Evolutionary conservation across 2,113 vertebrate genomes (phyloP), one percentile per base, ranked within the genome.

Genomic region (Morone chrysops): DNA sequence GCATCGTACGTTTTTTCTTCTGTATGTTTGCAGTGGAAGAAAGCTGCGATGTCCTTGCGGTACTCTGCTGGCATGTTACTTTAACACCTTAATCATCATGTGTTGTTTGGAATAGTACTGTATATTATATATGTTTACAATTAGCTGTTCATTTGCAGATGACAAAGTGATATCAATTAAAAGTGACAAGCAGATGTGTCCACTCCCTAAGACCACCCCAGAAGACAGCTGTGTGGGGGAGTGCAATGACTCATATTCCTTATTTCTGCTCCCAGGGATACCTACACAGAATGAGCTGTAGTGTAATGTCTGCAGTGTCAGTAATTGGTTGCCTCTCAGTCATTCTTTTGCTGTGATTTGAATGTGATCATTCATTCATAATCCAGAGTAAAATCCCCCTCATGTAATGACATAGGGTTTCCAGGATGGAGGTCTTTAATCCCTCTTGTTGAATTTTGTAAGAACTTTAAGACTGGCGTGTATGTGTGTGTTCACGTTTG

Each of bases 271-370:
- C 61, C 31, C 8, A 25, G 22, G 38, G 73, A 68, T 41, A 84
- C 75, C 75, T 67, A 72, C 71, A 43, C 53, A 74, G 59, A 81
- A 48, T 47, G n/a, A 68, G 59, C 53, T 57, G 50, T 6, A 53
- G 43, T 72, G 67, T 45, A 43, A 50, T 69, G 51, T 76, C 43
- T 13, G 70, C 41, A 7, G 7, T 60, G 71, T 85, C 75, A 53
- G 75, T 84, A 80, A 86, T 77, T 81, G 81, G 76, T 76, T 79
- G 67, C 62, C 70, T 88, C 66, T 79, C 70, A 68, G 38, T 81
- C 12, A 0, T 72, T 81, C 67, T 70, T 51, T 41, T 56, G 40
- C 70, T 69, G 66, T 45, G 56, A 82, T 81, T 81, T 83, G 36
- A 88, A 87, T 75, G 71, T 38, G 62, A 90, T 78, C 61, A 81